Evolutionary conservation across 1,140 invertebrate species (phyloP), one percentile per base, ranked within the genome.

Genomic region (Leptinotarsa undecemlineata): DNA sequence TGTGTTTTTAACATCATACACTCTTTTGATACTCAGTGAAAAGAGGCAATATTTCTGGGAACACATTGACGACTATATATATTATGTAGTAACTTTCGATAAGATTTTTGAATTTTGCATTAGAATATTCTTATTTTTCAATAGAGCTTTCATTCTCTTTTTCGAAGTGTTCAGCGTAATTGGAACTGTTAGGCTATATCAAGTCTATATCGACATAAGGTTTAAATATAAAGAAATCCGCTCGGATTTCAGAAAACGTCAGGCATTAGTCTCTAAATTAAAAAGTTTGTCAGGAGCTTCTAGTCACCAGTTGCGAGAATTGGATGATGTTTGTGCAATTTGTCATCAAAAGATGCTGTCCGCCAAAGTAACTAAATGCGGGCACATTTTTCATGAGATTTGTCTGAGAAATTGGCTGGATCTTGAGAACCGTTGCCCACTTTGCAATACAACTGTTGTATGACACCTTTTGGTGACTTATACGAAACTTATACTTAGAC

Each of bases 181-280:
- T n/a, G 86, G 96, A 48, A 95, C 96, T 1, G 89, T 95, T 1
- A 97, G 98, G 92, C 95, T 99, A 91, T 93, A 98, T 68, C 97
- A 99, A 85, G 96, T 95, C 5, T 98, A 99, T 82, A 98, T 98
- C 84, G 98, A 98, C 85, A 96, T 99, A 60, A 98, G 96, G 95
- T 95, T 94, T 84, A 94, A 97, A 82, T 94, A 96, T 0, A 90
- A 92, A 73, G 92, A 92, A 33, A 96, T 96, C 0, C 98, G 96
- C 95, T 93, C 92, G n/a, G 93, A 95, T 1, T 98, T 98, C 82
- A 95, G 97, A 89, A 95, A 97, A 81, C 87, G 97, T 1, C 87
- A 95, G 15, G 95, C 94, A 1, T 97, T 97, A 3, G 94, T 97
- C 1, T 93, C 95, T 80, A 98, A 98, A 86, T 96, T 99, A 5